phyloP scores from a whole-genome alignment of 2,113 vertebrate species.

The Pelobates fuscus region DNA sequence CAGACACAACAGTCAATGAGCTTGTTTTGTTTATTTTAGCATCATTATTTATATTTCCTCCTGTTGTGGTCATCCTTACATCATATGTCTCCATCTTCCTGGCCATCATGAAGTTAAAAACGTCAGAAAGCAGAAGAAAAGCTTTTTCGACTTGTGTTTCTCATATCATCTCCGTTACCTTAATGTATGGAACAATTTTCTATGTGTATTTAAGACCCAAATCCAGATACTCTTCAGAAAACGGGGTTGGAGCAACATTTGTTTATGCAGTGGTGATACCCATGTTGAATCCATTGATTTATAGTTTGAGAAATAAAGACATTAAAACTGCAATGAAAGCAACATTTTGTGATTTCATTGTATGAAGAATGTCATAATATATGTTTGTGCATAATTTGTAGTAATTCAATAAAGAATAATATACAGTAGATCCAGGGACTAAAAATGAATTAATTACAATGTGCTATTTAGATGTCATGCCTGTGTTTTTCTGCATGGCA shows the following conservation, averaged over 20 bases:
- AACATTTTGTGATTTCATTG: neutral
- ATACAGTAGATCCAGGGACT: no score
- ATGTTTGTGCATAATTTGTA: no score
- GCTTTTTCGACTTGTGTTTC: neutral
- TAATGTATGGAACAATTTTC: neutral
- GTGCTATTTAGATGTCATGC: no score
- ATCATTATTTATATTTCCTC: conserved; percentile 47
- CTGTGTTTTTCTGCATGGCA: no score
- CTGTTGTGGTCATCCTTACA: conserved; percentile 37
- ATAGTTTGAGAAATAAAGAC: neutral
- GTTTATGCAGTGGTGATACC: neutral
- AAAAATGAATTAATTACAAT: no score
- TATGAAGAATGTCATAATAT: no score
- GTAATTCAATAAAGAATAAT: no score
- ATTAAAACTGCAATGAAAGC: neutral
- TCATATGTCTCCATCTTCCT: conserved; percentile 56
- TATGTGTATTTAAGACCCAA: neutral
- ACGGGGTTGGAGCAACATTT: neutral
- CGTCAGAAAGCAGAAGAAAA: neutral
- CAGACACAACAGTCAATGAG: conserved; percentile 55
- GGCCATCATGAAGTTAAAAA: conserved; percentile 45
- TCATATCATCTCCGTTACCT: neutral
- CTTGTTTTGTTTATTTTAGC: conserved; percentile 37
- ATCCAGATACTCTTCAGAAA: neutral
- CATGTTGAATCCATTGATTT: neutral